These are phyloP conservation scores for Upupa epops DNA, from an alignment of 2,113 vertebrate genomes.

Conservation along the genomic window DNA sequence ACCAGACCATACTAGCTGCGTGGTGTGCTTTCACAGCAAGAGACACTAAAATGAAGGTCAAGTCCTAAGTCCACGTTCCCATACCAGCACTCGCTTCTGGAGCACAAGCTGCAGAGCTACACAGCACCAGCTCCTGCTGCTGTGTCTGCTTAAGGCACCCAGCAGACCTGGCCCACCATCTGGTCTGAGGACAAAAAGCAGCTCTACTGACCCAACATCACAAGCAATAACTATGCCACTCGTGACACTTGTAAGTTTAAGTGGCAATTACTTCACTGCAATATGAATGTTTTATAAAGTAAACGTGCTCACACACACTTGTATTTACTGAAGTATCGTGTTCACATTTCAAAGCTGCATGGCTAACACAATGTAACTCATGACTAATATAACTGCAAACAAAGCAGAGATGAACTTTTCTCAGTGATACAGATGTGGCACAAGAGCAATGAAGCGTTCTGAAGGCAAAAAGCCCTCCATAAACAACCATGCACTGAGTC, in stretches of 20 bases:
- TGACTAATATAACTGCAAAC: not conserved
- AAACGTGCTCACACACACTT: not conserved
- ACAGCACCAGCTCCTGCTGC: not conserved
- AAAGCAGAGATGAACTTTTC: not conserved
- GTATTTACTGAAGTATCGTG: not conserved
- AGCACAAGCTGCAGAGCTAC: not conserved
- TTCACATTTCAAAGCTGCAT: not conserved
- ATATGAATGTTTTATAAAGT: not conserved
- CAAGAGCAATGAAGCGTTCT: not conserved
- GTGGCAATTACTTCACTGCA: not conserved
- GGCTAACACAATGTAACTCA: not conserved
- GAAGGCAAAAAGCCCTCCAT: not conserved
- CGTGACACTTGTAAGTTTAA: not conserved
- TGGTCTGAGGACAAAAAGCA: not conserved
- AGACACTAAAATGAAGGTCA: slow-evolving; percentile 46
- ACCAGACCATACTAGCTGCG: not conserved
- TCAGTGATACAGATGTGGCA: not conserved
- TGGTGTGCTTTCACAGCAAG: not conserved
- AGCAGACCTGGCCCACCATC: not conserved
- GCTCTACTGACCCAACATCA: not conserved
- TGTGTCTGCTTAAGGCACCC: fast-evolving
- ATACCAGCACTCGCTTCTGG: not conserved
- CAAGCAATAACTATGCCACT: not conserved
- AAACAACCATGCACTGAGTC: not conserved
- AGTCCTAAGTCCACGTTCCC: not conserved